Evolutionary conservation across 1,140 invertebrate genomes (phyloP).

Genomic region (Linepithema humile): DNA sequence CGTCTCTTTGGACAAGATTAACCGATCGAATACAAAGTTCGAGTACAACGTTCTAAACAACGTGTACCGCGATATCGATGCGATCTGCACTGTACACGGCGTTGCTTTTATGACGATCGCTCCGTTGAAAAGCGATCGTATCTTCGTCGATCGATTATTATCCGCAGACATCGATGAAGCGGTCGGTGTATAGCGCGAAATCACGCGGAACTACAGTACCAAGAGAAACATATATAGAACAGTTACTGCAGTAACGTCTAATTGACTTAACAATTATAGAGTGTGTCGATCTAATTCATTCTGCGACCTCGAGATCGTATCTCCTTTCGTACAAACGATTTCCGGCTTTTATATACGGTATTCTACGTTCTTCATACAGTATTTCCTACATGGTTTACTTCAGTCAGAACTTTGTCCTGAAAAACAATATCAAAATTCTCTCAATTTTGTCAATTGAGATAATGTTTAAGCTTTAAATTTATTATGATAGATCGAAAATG

Average conservation of each 20-base stretch:
- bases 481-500: background rate
- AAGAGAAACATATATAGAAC: slow-evolving; percentile 6
- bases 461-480: background rate
- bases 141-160: slow-evolving; percentile 71
- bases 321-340: slow-evolving; percentile 37
- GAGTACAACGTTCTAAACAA: background rate
- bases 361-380: background rate
- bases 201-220: slow-evolving; percentile 59
- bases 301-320: slow-evolving; percentile 19
- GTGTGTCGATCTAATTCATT: slow-evolving; percentile 59
- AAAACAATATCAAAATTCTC: background rate
- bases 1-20: slow-evolving; percentile 1
- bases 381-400: background rate
- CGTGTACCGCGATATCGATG: background rate
- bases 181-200: slow-evolving; percentile 27
- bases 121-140: slow-evolving; percentile 65
- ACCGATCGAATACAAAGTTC: background rate
- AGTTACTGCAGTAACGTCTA: slow-evolving; percentile 52
- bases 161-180: slow-evolving; percentile 74
- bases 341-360: slow-evolving; percentile 9
- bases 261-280: slow-evolving; percentile 64
- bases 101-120: slow-evolving; percentile 37
- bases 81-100: slow-evolving; percentile 1
- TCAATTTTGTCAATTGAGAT: background rate
- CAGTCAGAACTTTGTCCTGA: background rate